A percentile compares a stretch with the other conserved stretches of the same genome.
These are phyloP conservation scores for Limonius californicus DNA, from an alignment of 1,140 invertebrate genomes.

Conservation along the genomic window DNA sequence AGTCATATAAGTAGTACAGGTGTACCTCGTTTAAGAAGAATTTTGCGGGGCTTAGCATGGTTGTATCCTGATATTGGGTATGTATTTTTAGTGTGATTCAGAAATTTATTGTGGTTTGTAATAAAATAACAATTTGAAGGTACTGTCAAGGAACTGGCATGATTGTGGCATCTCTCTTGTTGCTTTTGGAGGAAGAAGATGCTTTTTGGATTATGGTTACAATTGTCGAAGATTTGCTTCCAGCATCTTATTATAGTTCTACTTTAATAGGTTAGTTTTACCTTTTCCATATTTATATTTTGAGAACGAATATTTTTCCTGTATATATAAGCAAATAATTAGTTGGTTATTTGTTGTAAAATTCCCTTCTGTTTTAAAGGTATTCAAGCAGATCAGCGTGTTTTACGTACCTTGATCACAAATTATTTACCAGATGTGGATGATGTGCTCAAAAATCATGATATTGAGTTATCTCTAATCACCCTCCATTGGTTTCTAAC, in stretches of 20 bases:
- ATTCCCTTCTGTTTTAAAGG: constrained; percentile 47
- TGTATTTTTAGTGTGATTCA: too few relatives aligned
- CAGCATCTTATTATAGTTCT: constrained; percentile 95
- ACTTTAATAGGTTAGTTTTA: constrained; percentile 73
- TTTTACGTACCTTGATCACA: constrained; percentile 84
- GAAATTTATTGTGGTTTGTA: background rate
- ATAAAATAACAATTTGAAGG: constrained; percentile 42
- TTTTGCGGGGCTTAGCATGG: constrained; percentile 92
- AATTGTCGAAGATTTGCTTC: constrained; percentile 95
- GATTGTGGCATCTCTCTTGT: constrained; percentile 90
- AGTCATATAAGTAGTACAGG: constrained; percentile 87
- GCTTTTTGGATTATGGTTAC: constrained; percentile 98
- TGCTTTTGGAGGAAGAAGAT: constrained; percentile 97
- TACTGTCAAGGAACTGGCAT: constrained; percentile 97
- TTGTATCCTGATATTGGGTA: constrained; percentile 96
- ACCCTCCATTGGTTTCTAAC: constrained; percentile 98
- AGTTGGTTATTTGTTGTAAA: too few relatives aligned
- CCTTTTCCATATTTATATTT: too few relatives aligned
- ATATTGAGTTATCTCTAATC: constrained; percentile 94
- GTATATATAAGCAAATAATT: too few relatives aligned
- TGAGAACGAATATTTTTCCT: too few relatives aligned
- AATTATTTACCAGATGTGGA: constrained; percentile 89
- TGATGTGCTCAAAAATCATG: constrained; percentile 84
- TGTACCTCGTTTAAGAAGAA: constrained; percentile 81
- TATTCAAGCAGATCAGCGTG: constrained; percentile 91